Conservation (phyloP, 2,888 invertebrate genomes). For the Hydrotaea cyrtoneurina region DNA sequence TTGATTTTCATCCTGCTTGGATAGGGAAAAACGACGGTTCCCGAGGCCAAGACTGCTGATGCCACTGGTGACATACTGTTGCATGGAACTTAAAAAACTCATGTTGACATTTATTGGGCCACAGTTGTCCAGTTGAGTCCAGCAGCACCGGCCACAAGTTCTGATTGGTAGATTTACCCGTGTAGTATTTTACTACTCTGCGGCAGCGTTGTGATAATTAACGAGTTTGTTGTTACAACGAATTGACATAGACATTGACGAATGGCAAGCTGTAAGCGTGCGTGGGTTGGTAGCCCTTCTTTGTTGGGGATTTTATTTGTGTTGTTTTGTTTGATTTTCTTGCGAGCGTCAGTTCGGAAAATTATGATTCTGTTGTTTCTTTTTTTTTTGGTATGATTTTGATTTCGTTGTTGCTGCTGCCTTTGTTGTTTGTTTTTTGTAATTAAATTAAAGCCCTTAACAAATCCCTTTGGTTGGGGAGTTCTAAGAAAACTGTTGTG, state of each 20-base stretch:
- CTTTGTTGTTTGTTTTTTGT: constrained; percentile 9
- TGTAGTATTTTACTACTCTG: constrained; percentile 43
- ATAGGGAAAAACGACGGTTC: constrained; percentile 87
- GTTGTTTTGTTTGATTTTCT: no score
- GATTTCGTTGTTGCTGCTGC: no score
- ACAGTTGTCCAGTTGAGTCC: background rate
- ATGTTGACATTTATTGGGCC: constrained; percentile 81
- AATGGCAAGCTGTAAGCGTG: background rate
- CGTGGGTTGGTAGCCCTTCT: background rate
- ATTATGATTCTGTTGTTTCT: no score
- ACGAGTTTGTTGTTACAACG: background rate
- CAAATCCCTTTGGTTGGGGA: background rate
- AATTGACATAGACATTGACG: constrained; percentile 38
- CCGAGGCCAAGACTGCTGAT: constrained; percentile 90
- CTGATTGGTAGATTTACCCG: constrained; percentile 18
- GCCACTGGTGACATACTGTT: constrained; percentile 93
- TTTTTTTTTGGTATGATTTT: no score
- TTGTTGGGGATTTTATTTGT: background rate
- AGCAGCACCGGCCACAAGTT: background rate
- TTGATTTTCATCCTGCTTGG: constrained; percentile 84
- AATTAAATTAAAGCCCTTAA: constrained; percentile 39
- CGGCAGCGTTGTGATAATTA: background rate
- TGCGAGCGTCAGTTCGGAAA: no score
- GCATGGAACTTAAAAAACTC: constrained; percentile 93
- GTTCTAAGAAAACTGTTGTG: constrained; percentile 4